These are phyloP conservation scores for Amphiprion clarkii DNA, from an alignment of 2,797 vertebrate species.

Conservation along the genomic window DNA sequence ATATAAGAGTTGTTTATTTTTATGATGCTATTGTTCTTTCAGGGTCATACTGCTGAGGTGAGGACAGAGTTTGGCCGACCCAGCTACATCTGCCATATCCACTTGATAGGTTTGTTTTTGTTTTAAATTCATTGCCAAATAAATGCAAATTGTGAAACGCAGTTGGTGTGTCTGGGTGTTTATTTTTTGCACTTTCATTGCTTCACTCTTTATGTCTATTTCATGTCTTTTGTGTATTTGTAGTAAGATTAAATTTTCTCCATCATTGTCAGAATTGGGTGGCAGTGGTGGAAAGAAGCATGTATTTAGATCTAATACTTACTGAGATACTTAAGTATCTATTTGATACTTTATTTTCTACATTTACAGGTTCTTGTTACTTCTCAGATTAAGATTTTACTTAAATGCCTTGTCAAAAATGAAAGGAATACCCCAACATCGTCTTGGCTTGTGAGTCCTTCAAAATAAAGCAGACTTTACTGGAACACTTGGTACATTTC, in stretches of 20 bases:
- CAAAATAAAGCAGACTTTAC: too few species aligned
- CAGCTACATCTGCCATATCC: not conserved
- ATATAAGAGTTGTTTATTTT: rapidly evolving
- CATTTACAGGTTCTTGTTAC: too few species aligned
- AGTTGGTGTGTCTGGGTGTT: not conserved
- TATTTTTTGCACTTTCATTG: not conserved
- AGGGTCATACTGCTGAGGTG: constrained; percentile 19
- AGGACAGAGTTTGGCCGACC: too few species aligned
- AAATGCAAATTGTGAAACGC: constrained; percentile 1
- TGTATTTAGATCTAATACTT: not conserved
- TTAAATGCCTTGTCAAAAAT: too few species aligned
- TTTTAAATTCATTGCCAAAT: not conserved
- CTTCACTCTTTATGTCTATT: not conserved
- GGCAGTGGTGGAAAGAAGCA: not conserved
- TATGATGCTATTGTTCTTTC: constrained; percentile 21
- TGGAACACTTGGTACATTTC: too few species aligned
- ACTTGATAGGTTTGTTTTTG: not conserved
- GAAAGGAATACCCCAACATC: too few species aligned
- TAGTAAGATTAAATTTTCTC: too few species aligned
- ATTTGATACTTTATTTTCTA: not conserved
- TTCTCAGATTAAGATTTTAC: too few species aligned
- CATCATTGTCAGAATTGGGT: not conserved
- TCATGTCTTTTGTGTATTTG: not conserved
- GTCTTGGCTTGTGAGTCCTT: too few species aligned
- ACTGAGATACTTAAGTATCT: not conserved